A percentile compares a stretch with the other conserved stretches of the same genome.
Conservation (phyloP, 2,113 vertebrate genomes). For the Cariama cristata region DNA sequence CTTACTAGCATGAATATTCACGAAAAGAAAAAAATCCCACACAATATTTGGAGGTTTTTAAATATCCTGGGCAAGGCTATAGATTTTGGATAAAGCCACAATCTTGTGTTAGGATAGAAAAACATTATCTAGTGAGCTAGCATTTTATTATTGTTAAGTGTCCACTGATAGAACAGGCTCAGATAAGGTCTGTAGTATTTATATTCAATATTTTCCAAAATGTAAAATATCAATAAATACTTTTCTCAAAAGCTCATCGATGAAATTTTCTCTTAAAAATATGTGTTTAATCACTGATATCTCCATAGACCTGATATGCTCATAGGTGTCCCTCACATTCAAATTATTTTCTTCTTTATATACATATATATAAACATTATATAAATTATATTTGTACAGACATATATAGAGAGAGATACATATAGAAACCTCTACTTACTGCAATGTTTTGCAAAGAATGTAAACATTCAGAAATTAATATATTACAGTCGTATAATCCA, state of each 20-base stretch:
- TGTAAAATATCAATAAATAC: background rate
- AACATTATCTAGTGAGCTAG: background rate
- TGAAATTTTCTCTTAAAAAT: background rate
- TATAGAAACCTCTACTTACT: background rate
- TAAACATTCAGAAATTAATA: background rate
- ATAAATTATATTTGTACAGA: background rate
- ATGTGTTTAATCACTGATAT: background rate
- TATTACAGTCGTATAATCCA: background rate
- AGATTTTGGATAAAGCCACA: background rate
- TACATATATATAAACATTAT: background rate
- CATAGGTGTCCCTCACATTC: background rate
- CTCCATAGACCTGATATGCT: background rate
- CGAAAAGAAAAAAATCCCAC: background rate
- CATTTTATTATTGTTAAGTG: background rate
- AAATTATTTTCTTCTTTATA: background rate
- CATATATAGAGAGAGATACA: background rate
- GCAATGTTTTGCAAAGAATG: background rate
- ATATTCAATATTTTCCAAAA: background rate
- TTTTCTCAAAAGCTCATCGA: background rate
- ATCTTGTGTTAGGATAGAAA: background rate
- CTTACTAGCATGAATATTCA: background rate
- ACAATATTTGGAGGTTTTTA: background rate
- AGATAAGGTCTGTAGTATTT: background rate
- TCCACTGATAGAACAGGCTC: background rate
- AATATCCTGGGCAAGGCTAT: background rate